Evolutionary conservation across 2,888 invertebrate genomes (phyloP).

Genomic region (Cephus runcator): DNA sequence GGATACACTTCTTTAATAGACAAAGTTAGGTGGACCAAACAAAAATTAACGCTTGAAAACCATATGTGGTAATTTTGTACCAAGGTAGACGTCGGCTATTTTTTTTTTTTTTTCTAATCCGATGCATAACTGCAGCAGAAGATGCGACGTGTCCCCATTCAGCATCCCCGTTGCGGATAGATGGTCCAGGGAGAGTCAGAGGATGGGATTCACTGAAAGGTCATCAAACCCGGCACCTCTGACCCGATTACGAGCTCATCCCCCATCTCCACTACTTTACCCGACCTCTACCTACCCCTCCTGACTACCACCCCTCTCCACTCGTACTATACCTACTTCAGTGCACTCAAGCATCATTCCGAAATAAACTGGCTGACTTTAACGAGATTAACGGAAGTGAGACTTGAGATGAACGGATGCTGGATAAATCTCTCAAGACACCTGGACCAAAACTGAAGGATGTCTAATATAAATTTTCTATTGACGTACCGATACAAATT

Average conservation of each 20-base stretch:
- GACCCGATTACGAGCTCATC: slow-evolving; percentile 43
- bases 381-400: neutral
- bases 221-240: slow-evolving; percentile 42
- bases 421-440: neutral
- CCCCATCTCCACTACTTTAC: neutral
- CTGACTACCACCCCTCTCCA: neutral
- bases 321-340: neutral
- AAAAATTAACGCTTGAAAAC: neutral
- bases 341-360: neutral
- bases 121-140: neutral
- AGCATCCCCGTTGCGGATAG: slow-evolving; percentile 9
- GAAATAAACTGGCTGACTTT: neutral
- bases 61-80: neutral
- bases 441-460: neutral
- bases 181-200: slow-evolving; percentile 8
- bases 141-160: slow-evolving; percentile 26
- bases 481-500: neutral
- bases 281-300: neutral
- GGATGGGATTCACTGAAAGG: slow-evolving; percentile 21
- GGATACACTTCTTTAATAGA: neutral
- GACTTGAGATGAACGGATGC: neutral
- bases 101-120: neutral
- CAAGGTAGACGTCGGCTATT: neutral
- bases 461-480: neutral
- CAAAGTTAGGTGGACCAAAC: neutral